phyloP scores from a whole-genome alignment of 2,888 invertebrate species.

The Microctonus brassicae region DNA sequence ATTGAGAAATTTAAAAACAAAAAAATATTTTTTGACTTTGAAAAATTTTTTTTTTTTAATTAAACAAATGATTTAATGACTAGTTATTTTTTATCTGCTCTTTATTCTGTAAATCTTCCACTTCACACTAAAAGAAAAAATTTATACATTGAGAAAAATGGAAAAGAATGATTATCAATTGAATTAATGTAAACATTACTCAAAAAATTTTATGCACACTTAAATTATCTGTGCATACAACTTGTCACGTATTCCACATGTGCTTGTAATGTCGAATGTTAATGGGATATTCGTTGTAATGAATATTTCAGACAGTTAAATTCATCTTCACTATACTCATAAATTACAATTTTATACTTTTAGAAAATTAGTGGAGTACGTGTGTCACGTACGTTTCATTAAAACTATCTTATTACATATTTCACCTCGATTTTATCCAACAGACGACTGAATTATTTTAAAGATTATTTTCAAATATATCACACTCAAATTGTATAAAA shows the following conservation, averaged over 20 bases:
- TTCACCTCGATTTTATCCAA: slow-evolving; percentile 4
- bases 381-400: slow-evolving; percentile 33
- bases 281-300: too few relatives aligned
- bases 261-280: background rate
- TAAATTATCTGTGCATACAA: background rate
- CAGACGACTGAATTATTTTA: slow-evolving; percentile 20
- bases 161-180: too few relatives aligned
- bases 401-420: slow-evolving; percentile 21
- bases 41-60: too few relatives aligned
- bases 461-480: background rate
- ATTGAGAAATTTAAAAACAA: too few relatives aligned
- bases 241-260: background rate
- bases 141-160: too few relatives aligned
- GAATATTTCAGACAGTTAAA: slow-evolving; percentile 14
- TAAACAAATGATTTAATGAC: too few relatives aligned
- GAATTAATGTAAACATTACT: too few relatives aligned
- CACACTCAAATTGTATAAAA: background rate
- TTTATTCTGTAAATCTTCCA: too few relatives aligned
- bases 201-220: background rate
- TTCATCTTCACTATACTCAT: slow-evolving; percentile 27
- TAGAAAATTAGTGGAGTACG: background rate
- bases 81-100: too few relatives aligned
- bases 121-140: too few relatives aligned
- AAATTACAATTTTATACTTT: slow-evolving; percentile 24
- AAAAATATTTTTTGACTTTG: too few relatives aligned